A percentile compares a stretch with the other conserved stretches of the same genome.
These are phyloP conservation scores for Procavia capensis DNA, from an alignment of 2,113 vertebrate species.

Conservation along the genomic window DNA sequence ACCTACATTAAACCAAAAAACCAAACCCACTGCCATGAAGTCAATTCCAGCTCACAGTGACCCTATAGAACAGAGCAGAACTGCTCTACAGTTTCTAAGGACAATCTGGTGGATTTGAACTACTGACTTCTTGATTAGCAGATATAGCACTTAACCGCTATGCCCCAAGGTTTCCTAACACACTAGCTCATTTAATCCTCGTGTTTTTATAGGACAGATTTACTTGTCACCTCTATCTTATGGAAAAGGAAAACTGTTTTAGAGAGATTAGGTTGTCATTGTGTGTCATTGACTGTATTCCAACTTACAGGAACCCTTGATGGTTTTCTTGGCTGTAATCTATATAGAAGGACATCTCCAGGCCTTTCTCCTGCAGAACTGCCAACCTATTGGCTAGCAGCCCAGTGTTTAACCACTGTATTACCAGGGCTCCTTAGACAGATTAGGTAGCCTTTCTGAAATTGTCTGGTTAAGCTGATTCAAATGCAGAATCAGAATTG, in stretches of 20 bases:
- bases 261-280: not conserved
- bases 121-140: no score
- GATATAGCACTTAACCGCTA: no score
- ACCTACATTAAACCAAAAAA: no score
- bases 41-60: no score
- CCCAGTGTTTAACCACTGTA: not conserved
- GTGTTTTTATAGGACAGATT: accelerated
- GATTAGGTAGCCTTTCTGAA: not conserved
- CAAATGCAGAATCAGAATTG: no score
- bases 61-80: no score
- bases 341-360: not conserved
- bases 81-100: no score
- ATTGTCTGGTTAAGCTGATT: accelerated
- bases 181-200: accelerated
- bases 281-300: not conserved
- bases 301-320: not conserved
- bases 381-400: not conserved
- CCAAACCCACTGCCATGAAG: no score
- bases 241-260: not conserved
- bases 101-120: no score
- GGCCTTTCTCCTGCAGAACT: not conserved
- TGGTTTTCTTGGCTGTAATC: not conserved
- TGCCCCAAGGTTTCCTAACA: no score
- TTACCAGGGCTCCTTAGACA: not conserved
- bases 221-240: not conserved